Percentiles rank a stretch among this genome's conserved stretches.
Conservation (phyloP, 2,888 invertebrate genomes). For the Pammene fasciana region DNA sequence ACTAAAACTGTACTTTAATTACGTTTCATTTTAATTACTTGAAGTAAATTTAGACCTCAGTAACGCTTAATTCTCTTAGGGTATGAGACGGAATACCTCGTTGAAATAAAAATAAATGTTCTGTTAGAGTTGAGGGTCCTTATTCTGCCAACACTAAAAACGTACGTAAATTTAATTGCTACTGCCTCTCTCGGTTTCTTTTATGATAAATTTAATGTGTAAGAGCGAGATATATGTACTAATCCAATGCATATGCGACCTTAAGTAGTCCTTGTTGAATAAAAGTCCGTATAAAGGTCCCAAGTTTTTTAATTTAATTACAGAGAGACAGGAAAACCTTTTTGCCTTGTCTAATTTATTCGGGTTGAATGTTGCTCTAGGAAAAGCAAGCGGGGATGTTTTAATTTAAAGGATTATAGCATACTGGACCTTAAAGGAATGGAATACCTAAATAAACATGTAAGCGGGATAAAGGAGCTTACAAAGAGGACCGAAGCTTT, state of each 20-base stretch:
- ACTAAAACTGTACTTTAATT: conserved; percentile 16
- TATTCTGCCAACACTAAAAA: conserved; percentile 1
- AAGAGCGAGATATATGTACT: not conserved
- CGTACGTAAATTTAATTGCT: not conserved
- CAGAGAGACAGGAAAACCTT: conserved; percentile 27
- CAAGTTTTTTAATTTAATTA: conserved; percentile 30
- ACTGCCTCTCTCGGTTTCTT: not conserved
- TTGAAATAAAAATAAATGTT: conserved; percentile 36
- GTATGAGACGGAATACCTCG: conserved; percentile 27
- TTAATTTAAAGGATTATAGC: conserved; percentile 28
- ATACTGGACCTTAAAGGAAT: conserved; percentile 12
- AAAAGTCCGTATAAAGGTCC: conserved; percentile 6
- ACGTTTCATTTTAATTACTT: conserved; percentile 26
- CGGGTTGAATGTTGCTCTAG: conserved; percentile 13
- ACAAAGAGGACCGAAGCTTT: conserved; percentile 22
- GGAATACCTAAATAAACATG: conserved; percentile 35
- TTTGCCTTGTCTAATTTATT: conserved; percentile 30
- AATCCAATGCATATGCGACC: not conserved
- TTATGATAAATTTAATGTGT: not conserved
- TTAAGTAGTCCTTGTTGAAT: not conserved
- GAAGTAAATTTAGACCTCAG: conserved; percentile 11
- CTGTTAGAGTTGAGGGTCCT: not conserved
- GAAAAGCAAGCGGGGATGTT: conserved; percentile 21
- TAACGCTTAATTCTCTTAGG: conserved; percentile 20
- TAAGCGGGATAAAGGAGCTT: conserved; percentile 19